phyloP scores from a whole-genome alignment of 2,113 vertebrate species.

The Psittacus erithacus region DNA sequence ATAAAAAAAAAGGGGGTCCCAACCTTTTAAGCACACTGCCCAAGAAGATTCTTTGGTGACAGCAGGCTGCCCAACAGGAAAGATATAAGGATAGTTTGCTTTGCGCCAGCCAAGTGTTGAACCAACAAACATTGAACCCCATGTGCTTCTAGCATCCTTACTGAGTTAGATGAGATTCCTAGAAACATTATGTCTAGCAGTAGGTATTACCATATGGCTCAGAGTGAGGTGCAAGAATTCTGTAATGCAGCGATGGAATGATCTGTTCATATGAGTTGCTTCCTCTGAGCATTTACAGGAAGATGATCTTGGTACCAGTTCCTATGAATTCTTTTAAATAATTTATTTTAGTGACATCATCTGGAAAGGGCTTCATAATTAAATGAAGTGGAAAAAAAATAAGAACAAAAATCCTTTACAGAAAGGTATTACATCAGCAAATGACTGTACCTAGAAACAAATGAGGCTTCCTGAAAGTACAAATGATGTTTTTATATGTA shows the following conservation, averaged over 20 bases:
- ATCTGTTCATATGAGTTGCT: neutral
- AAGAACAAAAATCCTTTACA: neutral
- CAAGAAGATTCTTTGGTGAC: neutral
- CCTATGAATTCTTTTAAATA: neutral
- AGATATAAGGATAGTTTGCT: conserved; percentile 27
- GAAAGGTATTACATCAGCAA: neutral
- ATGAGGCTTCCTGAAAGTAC: neutral
- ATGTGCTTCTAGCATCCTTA: conserved; percentile 48
- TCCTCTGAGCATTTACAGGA: neutral
- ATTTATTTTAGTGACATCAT: neutral
- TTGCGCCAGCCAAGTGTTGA: conserved; percentile 24
- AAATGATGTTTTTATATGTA: neutral
- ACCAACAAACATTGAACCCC: conserved; percentile 55
- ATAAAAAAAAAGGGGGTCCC: neutral
- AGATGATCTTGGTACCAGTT: neutral
- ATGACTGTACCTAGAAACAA: neutral
- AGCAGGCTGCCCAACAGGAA: neutral
- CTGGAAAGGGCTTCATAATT: neutral
- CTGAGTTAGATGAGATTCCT: conserved; percentile 24
- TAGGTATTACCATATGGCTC: conserved; percentile 55
- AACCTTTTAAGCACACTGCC: neutral
- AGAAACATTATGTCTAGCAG: conserved; percentile 60
- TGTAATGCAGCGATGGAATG: conserved; percentile 39
- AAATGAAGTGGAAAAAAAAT: neutral
- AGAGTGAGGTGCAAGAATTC: conserved; percentile 51